Conservation (phyloP, 2,113 vertebrate species). For the Spilogale gracilis region DNA sequence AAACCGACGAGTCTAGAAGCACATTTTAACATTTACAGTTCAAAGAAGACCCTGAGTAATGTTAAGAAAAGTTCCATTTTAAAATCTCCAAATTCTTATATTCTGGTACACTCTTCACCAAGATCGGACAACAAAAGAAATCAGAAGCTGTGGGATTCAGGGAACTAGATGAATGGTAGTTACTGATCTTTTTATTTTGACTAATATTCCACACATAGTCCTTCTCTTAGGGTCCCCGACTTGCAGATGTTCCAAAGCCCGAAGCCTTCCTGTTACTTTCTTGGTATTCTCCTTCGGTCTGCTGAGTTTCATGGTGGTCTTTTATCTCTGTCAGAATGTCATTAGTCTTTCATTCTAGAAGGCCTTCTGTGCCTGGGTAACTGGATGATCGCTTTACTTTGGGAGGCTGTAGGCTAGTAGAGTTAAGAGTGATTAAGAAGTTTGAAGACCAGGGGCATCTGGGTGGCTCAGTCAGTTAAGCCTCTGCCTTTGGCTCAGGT, state of each 20-base stretch:
- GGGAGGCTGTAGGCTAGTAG: not conserved
- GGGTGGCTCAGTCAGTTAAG: not conserved
- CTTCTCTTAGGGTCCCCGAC: not conserved
- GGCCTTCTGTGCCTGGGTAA: not conserved
- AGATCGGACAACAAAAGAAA: not conserved
- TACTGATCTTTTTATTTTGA: not conserved
- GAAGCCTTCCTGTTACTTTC: not conserved
- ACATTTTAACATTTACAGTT: slow-evolving; percentile 10
- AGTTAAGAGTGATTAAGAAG: not conserved
- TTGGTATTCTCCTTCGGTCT: not conserved
- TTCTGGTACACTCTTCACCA: not conserved
- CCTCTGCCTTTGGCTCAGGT: not conserved
- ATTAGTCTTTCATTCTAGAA: slow-evolving; percentile 27
- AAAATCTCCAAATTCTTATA: slow-evolving; percentile 2
- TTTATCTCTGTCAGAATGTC: not conserved
- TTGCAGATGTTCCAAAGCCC: not conserved
- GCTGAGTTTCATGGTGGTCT: not conserved
- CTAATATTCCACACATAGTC: not conserved
- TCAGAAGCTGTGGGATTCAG: not conserved
- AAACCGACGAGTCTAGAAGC: not conserved
- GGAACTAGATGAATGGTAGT: not conserved
- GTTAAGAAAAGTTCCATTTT: not conserved
- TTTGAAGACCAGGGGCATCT: not conserved
- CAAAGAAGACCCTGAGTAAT: not conserved
- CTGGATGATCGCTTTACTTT: not conserved